Conservation (phyloP, 2,797 vertebrate species). For the Cheracebus regulus region DNA sequence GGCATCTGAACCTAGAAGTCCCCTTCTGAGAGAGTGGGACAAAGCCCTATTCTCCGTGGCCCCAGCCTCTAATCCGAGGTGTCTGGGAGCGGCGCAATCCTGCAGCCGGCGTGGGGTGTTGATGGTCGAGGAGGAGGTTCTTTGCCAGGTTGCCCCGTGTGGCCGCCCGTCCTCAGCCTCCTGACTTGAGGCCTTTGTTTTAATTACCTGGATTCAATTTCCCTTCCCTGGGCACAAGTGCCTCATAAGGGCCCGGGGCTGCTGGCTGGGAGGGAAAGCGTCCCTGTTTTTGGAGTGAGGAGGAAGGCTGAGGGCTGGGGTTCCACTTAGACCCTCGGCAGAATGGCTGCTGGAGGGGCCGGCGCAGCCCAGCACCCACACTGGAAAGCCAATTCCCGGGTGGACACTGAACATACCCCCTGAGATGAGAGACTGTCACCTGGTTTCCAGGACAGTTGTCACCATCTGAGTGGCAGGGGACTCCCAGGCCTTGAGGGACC, state of each 20-base stretch:
- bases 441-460: neutral
- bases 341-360: neutral
- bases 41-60: neutral
- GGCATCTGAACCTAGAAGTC: constrained; percentile 39
- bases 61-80: neutral
- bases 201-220: neutral
- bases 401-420: neutral
- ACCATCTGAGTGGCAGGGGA: neutral
- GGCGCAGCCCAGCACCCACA: fast-evolving
- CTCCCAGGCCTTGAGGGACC: neutral
- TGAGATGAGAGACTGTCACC: neutral
- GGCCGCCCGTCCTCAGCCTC: neutral
- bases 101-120: neutral
- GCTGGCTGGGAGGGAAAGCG: neutral
- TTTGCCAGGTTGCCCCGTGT: neutral
- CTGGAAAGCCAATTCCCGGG: neutral
- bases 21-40: neutral
- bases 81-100: neutral
- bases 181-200: neutral
- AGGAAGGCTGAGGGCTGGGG: neutral
- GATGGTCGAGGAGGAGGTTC: neutral
- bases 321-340: neutral
- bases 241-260: neutral
- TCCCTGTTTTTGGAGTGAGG: neutral
- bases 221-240: neutral